phyloP scores from a whole-genome alignment of 2,888 invertebrate species.

The Rhaphigaster nebulosa region DNA sequence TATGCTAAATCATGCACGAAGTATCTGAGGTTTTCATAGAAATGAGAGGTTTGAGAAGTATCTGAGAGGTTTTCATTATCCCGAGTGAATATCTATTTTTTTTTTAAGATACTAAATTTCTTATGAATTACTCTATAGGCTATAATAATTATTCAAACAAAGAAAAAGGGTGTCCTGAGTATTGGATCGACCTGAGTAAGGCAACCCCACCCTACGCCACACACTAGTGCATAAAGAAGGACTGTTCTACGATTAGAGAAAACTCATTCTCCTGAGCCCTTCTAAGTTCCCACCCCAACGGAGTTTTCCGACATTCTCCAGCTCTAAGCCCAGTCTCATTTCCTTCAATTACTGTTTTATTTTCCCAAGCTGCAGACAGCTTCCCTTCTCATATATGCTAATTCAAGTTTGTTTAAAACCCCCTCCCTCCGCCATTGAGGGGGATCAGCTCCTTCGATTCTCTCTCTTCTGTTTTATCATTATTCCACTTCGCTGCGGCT shows the following conservation, averaged over 20 bases:
- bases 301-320: neutral
- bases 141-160: too few species aligned
- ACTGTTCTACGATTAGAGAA: neutral
- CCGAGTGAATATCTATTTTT: too few species aligned
- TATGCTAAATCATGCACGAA: too few species aligned
- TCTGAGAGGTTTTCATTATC: too few species aligned
- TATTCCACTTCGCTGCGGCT: neutral
- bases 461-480: conserved; percentile 7
- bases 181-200: too few species aligned
- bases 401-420: conserved; percentile 32
- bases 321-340: neutral
- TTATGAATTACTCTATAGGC: too few species aligned
- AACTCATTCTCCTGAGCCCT: neutral
- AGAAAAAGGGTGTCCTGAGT: too few species aligned
- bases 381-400: conserved; percentile 48
- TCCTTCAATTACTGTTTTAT: conserved; percentile 45
- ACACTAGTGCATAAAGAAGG: neutral
- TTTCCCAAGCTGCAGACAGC: conserved; percentile 20
- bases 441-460: conserved; percentile 35
- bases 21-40: too few species aligned
- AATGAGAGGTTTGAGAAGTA: too few species aligned
- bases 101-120: too few species aligned
- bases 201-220: too few species aligned
- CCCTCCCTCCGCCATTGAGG: neutral
- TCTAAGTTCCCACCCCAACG: neutral